Percentiles rank a stretch among this genome's conserved stretches.
Evolutionary conservation across 2,113 vertebrate genomes (phyloP).

Genomic region (Anhinga rufa): DNA sequence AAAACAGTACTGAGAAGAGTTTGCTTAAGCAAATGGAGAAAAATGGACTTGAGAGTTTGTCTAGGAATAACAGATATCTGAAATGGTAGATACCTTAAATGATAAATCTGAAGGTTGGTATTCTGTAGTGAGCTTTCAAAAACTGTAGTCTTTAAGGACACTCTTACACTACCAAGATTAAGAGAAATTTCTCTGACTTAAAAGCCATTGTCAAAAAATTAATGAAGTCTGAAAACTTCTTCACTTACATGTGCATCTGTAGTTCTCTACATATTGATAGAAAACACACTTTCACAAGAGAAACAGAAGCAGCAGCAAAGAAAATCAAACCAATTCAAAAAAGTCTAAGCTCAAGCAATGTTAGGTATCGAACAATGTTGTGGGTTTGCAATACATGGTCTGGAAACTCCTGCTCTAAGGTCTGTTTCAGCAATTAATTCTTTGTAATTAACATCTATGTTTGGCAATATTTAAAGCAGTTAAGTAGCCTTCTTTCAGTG

Average conservation of each 20-base stretch:
- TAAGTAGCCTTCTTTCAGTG: neutral
- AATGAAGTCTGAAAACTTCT: neutral
- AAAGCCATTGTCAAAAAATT: neutral
- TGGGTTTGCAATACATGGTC: neutral
- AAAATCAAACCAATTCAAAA: neutral
- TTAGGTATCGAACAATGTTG: neutral
- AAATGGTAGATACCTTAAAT: neutral
- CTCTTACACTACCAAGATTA: neutral
- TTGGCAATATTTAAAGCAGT: neutral
- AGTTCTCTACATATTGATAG: neutral
- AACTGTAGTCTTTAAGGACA: neutral
- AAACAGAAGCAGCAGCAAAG: neutral
- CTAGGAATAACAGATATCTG: neutral
- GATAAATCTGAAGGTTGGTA: neutral
- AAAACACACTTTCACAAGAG: neutral
- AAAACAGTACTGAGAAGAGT: neutral
- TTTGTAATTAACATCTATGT: neutral
- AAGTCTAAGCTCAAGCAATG: neutral
- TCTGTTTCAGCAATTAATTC: neutral
- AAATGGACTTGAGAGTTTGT: neutral
- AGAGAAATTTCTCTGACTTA: neutral
- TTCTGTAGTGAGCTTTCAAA: neutral
- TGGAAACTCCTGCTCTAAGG: neutral
- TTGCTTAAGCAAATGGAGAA: neutral
- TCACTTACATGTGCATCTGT: neutral